A percentile compares a stretch with the other conserved stretches of the same genome.
phyloP scores from a whole-genome alignment of 2,888 invertebrate genomes.

The Catotricha subobsoleta region DNA sequence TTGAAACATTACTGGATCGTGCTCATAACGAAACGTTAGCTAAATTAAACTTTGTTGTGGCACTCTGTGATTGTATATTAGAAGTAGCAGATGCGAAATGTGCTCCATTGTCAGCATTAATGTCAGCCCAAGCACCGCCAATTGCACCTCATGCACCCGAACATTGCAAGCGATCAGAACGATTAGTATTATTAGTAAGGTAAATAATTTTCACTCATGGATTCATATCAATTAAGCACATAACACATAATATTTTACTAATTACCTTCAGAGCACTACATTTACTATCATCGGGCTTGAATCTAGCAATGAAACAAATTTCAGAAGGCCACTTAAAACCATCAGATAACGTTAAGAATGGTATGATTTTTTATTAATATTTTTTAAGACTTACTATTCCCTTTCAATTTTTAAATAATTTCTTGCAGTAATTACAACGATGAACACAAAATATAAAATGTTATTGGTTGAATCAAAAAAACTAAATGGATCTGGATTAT shows the following conservation, averaged over 20 bases:
- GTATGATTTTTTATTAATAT: too few species aligned
- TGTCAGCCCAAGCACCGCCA: slow-evolving; percentile 26
- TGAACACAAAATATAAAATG: slow-evolving; percentile 83
- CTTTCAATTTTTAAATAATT: too few species aligned
- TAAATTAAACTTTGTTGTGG: slow-evolving; percentile 91
- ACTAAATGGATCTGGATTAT: slow-evolving; percentile 55
- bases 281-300: slow-evolving; percentile 84
- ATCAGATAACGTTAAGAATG: slow-evolving; percentile 76
- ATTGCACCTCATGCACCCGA: slow-evolving; percentile 31
- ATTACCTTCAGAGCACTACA: slow-evolving; percentile 71
- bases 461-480: slow-evolving; percentile 77
- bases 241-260: too few species aligned
- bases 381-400: too few species aligned
- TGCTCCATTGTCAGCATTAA: slow-evolving; percentile 51
- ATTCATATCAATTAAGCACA: too few species aligned
- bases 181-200: slow-evolving; percentile 25
- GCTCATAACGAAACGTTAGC: slow-evolving; percentile 95
- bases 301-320: slow-evolving; percentile 73
- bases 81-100: slow-evolving; percentile 71
- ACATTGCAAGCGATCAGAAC: slow-evolving; percentile 28
- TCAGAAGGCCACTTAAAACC: slow-evolving; percentile 71
- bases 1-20: slow-evolving; percentile 88
- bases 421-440: slow-evolving; percentile 57
- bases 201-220: too few species aligned
- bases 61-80: slow-evolving; percentile 84